Base-by-base conservation (phyloP, 2,113 vertebrate species). In the Misgurnus mizolepis region DNA sequence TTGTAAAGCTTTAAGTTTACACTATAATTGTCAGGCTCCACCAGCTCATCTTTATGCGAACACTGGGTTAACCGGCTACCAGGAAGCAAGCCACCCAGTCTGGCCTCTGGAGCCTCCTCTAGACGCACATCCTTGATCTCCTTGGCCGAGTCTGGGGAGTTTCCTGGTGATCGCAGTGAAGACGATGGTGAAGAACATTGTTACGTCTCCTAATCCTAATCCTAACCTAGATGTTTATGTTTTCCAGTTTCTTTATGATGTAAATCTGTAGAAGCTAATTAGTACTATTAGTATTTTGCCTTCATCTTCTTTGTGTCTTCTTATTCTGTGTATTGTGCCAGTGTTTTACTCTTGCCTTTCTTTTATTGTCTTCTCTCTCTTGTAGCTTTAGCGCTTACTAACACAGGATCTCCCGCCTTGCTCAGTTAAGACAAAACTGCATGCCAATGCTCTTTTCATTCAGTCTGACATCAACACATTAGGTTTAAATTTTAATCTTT, bases 41-140 rank as follows among this genome's bases (percentile, higher is more conserved):
- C 97, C 3, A 99, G 97, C 86, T 99, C 98, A 0, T 99, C 97
- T 0, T 88, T 99, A 80, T 99, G 97, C 3, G 97, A 99, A 82
- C 98, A 99, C 93, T 99, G 98, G 98, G 87, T 99, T 81, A 99
- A 97, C 88, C 93, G 97, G 8, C 90, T 99, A 9, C 95, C 96
- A 0, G 97, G 96, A 34, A 99, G 97, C 91, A 93, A 94, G 85
- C 96, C 95, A 69, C 95, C 98, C 84, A 99, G 98, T 67, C 81
- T 98, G 22, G 95, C 97, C 27, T 99, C 98, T 0, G 96, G 96
- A 0, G 95, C 97, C 0, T 99, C 98, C 0, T 99, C 98, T 0
- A 93, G 97, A 67, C 95, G 98, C 69, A 99, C 98, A 0, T 99
- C 98, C 2, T 88, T 99, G 75, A 96, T 95, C 56, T 99, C 97